Evolutionary conservation across 2,888 invertebrate genomes (phyloP).

Genomic region (Oxyteleia sp.): DNA sequence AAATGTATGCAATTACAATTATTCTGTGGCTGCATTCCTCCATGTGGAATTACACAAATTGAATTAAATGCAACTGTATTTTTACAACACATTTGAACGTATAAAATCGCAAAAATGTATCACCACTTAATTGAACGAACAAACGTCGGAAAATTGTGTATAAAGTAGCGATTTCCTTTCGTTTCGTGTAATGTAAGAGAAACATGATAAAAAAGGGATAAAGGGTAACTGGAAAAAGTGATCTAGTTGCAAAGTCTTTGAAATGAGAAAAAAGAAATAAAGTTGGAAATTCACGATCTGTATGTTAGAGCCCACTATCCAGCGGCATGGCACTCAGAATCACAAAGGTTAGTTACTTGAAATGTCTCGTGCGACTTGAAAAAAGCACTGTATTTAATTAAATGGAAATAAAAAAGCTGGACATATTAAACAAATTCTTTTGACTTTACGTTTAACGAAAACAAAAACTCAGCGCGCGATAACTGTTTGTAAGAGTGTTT

Average conservation of each 20-base stretch:
- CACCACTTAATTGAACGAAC: slow-evolving; percentile 42
- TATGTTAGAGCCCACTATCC: slow-evolving; percentile 83
- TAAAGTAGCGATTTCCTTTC: slow-evolving; percentile 35
- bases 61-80: slow-evolving; percentile 23
- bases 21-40: not conserved
- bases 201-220: slow-evolving; percentile 20
- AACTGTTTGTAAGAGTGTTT: too few species aligned
- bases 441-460: slow-evolving; percentile 1
- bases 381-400: slow-evolving; percentile 39
- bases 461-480: slow-evolving; percentile 2
- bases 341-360: slow-evolving; percentile 81
- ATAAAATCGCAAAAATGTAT: slow-evolving; percentile 26
- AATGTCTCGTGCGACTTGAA: slow-evolving; percentile 47
- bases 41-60: not conserved
- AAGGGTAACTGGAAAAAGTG: slow-evolving; percentile 39
- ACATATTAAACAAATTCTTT: slow-evolving; percentile 53
- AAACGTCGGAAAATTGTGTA: slow-evolving; percentile 2
- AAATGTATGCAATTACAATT: slow-evolving; percentile 28
- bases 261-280: slow-evolving; percentile 62
- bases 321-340: slow-evolving; percentile 82
- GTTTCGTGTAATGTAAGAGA: slow-evolving; percentile 9
- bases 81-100: slow-evolving; percentile 5
- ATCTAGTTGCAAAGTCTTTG: slow-evolving; percentile 61
- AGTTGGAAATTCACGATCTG: slow-evolving; percentile 79
- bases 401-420: slow-evolving; percentile 43